Conservation (phyloP, 2,888 invertebrate genomes). For the Heliconius cydno region DNA sequence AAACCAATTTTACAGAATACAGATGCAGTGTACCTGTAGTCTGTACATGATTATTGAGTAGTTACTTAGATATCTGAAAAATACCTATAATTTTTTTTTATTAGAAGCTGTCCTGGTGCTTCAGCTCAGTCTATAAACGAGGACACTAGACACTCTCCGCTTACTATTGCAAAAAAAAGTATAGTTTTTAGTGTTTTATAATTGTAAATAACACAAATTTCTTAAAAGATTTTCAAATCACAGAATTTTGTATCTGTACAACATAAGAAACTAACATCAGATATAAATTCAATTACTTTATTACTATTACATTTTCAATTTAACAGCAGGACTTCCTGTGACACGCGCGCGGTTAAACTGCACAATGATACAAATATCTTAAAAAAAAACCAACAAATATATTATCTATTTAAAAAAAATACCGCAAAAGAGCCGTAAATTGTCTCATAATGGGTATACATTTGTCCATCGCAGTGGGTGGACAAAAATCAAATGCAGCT, state of each 20-base stretch:
- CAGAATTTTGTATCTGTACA: neutral
- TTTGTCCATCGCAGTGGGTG: conserved; percentile 60
- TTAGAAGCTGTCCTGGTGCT: too few relatives aligned
- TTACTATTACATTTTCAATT: neutral
- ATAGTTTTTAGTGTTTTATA: neutral
- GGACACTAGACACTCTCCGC: too few relatives aligned
- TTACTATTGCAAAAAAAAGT: too few relatives aligned
- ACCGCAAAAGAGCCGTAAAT: conserved; percentile 57
- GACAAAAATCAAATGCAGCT: conserved; percentile 74
- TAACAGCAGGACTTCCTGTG: conserved; percentile 9
- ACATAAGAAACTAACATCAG: neutral
- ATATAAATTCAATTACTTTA: neutral
- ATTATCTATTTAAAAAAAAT: conserved; percentile 43
- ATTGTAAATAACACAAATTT: too few relatives aligned
- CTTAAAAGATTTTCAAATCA: too few relatives aligned
- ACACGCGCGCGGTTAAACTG: conserved; percentile 4
- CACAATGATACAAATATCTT: neutral
- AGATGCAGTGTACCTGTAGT: neutral
- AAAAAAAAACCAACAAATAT: conserved; percentile 32
- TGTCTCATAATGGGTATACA: conserved; percentile 60
- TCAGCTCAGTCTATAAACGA: too few relatives aligned
- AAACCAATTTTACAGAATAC: neutral
- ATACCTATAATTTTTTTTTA: neutral
- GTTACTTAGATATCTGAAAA: neutral
- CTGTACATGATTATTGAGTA: too few relatives aligned